Base-by-base conservation (phyloP, 2,888 invertebrate species). In the Andricus curvator region DNA sequence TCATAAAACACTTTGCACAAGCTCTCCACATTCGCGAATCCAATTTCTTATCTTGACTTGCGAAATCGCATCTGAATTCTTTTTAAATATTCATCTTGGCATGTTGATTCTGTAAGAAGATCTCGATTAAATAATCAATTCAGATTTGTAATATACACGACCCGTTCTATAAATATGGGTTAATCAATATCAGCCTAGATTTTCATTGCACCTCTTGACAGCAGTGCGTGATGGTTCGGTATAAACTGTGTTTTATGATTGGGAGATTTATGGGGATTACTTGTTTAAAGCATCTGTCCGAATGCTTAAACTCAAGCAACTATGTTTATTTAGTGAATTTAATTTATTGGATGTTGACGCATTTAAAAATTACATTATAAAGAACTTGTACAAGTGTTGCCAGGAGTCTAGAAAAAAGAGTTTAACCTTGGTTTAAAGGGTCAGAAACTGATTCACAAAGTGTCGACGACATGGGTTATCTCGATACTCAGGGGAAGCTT, bases 401-500 rank as follows among this genome's bases (percentile, higher is more conserved):
- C 17, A 48, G 4, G 6, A 5, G 17, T 17, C 48, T 17, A 17
- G 17, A 48, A 17, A 48, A 48, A 48, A 48, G 48, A 48, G 48
- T 48, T 48, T 48, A 48, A 48, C 6, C 48, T 48, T 48, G 17
- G 48, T 17, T 17, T 17, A 17, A 48, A 60, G 11, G 60, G 22
- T n/a, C 22, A 67, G 66, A 37, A 41, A 67, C 37, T 51, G 25
- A 70, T 70, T 51, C 51, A 20, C 51, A 56, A 70, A 56, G 33
- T 51, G 4, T 20, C 70, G 29, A 70, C 48, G 68, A 70, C 70
- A 29, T 56, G 70, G 51, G 25, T 56, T 70, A 70, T 70, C 51
- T 56, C 51, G 70, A 70, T 56, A 70, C 29, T 70, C 51, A 20
- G 29, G 70, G 51, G 29, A 70, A 56, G 51, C 33, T 74, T 51